Percentiles rank a stretch among this genome's conserved stretches.
These are phyloP conservation scores for Pyrrhia umbra DNA, from an alignment of 2,888 invertebrate genomes.

Conservation along the genomic window DNA sequence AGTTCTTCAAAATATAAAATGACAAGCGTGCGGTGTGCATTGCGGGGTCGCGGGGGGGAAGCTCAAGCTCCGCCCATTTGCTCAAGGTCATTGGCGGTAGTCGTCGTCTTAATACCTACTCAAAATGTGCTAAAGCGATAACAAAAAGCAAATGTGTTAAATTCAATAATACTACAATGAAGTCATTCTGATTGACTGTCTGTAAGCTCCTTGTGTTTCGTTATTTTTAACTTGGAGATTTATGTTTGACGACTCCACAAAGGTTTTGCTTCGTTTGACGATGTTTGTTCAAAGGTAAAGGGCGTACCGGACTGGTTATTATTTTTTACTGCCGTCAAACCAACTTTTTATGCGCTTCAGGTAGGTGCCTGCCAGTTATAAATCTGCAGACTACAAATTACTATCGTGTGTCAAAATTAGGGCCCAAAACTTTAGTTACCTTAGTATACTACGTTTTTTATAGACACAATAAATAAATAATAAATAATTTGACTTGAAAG, in stretches of 20 bases:
- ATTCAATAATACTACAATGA: constrained; percentile 9
- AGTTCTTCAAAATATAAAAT: no score
- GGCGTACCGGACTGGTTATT: not conserved
- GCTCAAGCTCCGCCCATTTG: no score
- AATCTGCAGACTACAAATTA: no score
- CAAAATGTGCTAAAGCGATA: constrained; percentile 22
- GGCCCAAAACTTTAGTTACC: not conserved
- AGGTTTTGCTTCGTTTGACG: not conserved
- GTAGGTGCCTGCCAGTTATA: no score
- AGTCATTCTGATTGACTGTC: constrained; percentile 5
- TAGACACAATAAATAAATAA: no score
- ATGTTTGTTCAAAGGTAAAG: not conserved
- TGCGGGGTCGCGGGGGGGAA: no score
- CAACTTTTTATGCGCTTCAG: not conserved
- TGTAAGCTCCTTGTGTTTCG: constrained; percentile 16
- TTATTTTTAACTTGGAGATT: constrained; percentile 15
- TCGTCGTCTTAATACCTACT: no score
- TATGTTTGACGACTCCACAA: constrained; percentile 13
- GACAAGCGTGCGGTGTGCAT: no score
- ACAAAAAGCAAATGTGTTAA: not conserved
- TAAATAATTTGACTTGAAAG: no score
- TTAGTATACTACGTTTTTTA: no score
- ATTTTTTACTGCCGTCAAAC: not conserved
- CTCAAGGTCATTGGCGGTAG: no score
- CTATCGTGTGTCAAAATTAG: not conserved